Evolutionary conservation across 2,888 invertebrate species (phyloP).

Genomic region (Polyommatus iphigenia): DNA sequence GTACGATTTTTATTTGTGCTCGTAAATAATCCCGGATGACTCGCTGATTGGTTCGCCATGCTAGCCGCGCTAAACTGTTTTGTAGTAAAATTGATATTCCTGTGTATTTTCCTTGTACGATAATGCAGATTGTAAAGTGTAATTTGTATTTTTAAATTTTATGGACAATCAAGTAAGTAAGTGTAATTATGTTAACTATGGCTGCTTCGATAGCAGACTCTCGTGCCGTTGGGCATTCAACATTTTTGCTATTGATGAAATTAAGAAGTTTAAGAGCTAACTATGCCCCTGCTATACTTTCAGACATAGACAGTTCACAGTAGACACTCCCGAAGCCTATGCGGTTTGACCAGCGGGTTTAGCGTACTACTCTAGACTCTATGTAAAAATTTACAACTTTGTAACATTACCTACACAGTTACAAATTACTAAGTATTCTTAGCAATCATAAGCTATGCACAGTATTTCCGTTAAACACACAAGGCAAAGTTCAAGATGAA

Average conservation of each 20-base stretch:
- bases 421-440: background rate
- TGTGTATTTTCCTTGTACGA: background rate
- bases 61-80: background rate
- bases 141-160: background rate
- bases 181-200: too few species aligned
- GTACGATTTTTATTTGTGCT: background rate
- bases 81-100: background rate
- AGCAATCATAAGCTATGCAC: background rate
- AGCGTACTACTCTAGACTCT: too few species aligned
- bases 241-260: too few species aligned
- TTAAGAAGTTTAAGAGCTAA: too few species aligned
- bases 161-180: too few species aligned
- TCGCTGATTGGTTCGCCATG: background rate
- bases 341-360: too few species aligned
- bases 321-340: too few species aligned
- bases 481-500: background rate
- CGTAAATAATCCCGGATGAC: background rate
- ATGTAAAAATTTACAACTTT: too few species aligned
- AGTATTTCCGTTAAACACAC: background rate
- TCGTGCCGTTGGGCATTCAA: too few species aligned
- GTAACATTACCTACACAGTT: background rate
- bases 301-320: too few species aligned
- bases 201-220: too few species aligned
- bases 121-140: background rate
- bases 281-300: too few species aligned